phyloP scores from a whole-genome alignment of 2,888 invertebrate species.

The Oscheius sp. region DNA sequence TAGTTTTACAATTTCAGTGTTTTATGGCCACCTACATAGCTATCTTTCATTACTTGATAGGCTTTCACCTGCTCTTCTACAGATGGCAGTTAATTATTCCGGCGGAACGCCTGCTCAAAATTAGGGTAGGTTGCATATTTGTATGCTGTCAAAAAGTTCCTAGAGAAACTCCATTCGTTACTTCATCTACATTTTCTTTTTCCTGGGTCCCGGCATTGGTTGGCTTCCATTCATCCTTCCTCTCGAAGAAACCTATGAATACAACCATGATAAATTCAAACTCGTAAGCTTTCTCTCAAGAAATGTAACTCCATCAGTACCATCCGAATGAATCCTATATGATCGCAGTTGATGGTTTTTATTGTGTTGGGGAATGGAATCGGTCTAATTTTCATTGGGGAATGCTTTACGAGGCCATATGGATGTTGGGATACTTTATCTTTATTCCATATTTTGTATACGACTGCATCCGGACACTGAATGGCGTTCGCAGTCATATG shows the following conservation, averaged over 20 bases:
- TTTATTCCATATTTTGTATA: neutral
- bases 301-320: too few species aligned
- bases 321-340: neutral
- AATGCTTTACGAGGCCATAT: neutral
- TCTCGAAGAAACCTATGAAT: too few species aligned
- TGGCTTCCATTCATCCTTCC: too few species aligned
- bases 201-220: too few species aligned
- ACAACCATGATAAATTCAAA: too few species aligned
- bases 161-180: too few species aligned
- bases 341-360: neutral
- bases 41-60: conserved; percentile 3
- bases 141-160: too few species aligned
- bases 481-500: neutral
- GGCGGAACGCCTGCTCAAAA: neutral
- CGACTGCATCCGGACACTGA: neutral
- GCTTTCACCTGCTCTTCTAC: neutral
- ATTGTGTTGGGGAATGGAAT: conserved; percentile 6
- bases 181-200: too few species aligned
- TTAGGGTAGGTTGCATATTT: neutral
- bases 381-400: neutral
- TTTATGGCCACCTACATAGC: neutral
- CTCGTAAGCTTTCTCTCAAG: too few species aligned
- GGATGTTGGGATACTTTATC: neutral
- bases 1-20: neutral
- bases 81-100: conserved; percentile 8